Percentiles rank a stretch among this genome's conserved stretches.
phyloP scores from a whole-genome alignment of 2,888 invertebrate genomes.

The Linhomoeus sp. region DNA sequence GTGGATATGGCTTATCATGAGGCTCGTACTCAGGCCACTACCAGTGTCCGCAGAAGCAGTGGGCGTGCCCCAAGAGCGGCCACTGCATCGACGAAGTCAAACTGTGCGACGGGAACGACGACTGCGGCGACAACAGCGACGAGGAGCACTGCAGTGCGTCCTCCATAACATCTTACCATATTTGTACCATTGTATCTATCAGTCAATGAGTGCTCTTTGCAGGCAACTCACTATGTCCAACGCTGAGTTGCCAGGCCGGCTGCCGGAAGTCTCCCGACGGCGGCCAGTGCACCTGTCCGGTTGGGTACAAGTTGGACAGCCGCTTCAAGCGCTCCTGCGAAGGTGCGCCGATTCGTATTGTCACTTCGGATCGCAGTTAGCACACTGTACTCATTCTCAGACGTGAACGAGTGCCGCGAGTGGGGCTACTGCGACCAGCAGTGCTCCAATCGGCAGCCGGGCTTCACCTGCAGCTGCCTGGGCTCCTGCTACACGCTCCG shows the following conservation, averaged over 20 bases:
- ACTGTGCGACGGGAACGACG: constrained; percentile 87
- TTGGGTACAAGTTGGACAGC: constrained; percentile 57
- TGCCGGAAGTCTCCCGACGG: constrained; percentile 74
- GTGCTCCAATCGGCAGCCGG: constrained; percentile 62
- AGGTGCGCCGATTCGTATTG: constrained; percentile 29
- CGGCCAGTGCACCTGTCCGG: constrained; percentile 68
- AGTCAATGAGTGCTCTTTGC: constrained; percentile 1
- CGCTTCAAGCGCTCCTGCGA: constrained; percentile 61
- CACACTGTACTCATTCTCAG: constrained; percentile 31
- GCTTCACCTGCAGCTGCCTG: constrained; percentile 38
- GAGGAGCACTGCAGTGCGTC: constrained; percentile 37
- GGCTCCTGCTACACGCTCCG: constrained; percentile 17
- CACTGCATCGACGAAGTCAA: constrained; percentile 84
- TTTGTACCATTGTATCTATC: too few species aligned
- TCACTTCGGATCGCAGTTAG: neutral
- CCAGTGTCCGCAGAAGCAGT: constrained; percentile 10
- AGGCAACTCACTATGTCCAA: constrained; percentile 59
- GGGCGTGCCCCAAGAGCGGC: constrained; percentile 35
- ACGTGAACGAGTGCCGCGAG: constrained; percentile 53
- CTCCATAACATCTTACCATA: too few species aligned
- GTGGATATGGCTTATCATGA: too few species aligned
- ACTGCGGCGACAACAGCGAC: constrained; percentile 86
- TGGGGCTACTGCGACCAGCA: constrained; percentile 61
- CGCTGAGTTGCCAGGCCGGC: constrained; percentile 66
- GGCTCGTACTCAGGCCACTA: constrained; percentile 4